A percentile compares a stretch with the other conserved stretches of the same genome.
Conservation (phyloP, 1,140 invertebrate species). For the Pogonomyrmex californicus region DNA sequence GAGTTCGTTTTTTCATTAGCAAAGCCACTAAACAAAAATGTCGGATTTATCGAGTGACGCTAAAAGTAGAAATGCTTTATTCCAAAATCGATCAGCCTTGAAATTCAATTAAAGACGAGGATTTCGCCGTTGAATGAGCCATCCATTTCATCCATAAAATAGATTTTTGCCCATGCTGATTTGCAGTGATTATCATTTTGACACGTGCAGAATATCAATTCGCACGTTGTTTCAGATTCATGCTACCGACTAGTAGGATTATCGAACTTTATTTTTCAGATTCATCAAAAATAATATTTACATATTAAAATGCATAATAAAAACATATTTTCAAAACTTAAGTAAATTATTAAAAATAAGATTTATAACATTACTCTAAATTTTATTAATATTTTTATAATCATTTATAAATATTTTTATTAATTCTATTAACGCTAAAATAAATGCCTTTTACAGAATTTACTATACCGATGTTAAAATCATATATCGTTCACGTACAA, state of each 20-base stretch:
- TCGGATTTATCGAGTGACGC: conserved; percentile 5
- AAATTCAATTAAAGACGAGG: conserved; percentile 44
- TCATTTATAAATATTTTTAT: background rate
- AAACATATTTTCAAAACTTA: background rate
- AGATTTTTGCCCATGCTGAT: background rate
- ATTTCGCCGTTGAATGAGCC: background rate
- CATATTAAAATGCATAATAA: background rate
- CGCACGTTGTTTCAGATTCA: background rate
- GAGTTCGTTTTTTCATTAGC: background rate
- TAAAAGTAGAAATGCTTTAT: conserved; percentile 23
- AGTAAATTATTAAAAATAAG: background rate
- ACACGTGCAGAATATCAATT: background rate
- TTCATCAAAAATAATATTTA: conserved; percentile 7
- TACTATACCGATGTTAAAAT: background rate
- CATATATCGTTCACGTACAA: background rate
- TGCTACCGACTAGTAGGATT: background rate
- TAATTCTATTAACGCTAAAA: background rate
- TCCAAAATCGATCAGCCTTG: background rate
- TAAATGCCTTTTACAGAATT: background rate
- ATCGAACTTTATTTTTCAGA: background rate
- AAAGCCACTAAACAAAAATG: conserved; percentile 7
- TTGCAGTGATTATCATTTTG: background rate
- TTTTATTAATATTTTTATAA: background rate
- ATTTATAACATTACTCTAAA: background rate
- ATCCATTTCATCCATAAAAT: background rate